Percentiles rank a stretch among this genome's conserved stretches.
Conservation (phyloP, 2,113 vertebrate genomes). For the Corythaeola cristata region DNA sequence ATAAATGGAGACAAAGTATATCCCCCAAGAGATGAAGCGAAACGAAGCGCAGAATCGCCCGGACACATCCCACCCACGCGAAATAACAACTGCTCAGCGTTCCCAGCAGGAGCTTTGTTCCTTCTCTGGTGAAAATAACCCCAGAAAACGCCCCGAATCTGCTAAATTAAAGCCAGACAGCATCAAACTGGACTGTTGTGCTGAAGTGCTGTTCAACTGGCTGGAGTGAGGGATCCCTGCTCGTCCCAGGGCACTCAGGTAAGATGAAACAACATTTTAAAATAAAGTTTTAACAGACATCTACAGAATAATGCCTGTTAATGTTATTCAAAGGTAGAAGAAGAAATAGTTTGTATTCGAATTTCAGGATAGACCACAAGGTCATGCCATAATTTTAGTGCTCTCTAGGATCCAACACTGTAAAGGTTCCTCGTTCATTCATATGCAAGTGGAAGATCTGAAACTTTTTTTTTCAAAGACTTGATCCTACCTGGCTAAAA, state of each 20-base stretch:
- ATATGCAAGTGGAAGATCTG: background rate
- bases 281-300: background rate
- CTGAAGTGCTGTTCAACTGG: background rate
- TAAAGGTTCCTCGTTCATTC: background rate
- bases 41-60: rapidly evolving
- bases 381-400: background rate
- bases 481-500: background rate
- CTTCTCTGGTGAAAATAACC: background rate
- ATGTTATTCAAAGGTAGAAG: background rate
- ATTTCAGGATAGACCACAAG: no score
- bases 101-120: background rate
- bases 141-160: background rate
- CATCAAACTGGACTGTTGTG: background rate
- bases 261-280: background rate
- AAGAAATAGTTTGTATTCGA: background rate
- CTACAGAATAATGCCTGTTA: background rate
- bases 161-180: background rate
- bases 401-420: background rate
- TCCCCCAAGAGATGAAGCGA: background rate
- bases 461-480: background rate
- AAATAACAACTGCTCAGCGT: background rate
- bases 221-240: background rate
- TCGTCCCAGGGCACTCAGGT: background rate
- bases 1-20: background rate
- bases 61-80: background rate